Percentiles rank a stretch among this genome's conserved stretches.
Conservation (phyloP, 1,140 invertebrate species). For the Ips typographus region DNA sequence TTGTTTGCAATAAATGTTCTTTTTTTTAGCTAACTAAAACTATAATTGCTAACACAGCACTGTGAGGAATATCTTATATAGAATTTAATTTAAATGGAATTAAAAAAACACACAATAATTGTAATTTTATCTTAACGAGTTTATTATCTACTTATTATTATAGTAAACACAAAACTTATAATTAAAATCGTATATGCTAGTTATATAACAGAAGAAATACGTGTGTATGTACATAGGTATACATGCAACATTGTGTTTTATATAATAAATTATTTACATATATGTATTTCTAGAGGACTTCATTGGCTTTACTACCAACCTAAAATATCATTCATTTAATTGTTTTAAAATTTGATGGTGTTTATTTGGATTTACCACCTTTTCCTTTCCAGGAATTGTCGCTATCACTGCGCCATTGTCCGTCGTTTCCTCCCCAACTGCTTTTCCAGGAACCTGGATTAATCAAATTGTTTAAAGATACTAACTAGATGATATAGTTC, state of each 20-base stretch:
- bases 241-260: neutral
- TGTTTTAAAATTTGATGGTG: neutral
- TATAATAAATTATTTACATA: constrained; percentile 20
- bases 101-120: too few species aligned
- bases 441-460: constrained; percentile 21
- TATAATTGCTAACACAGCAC: too few species aligned
- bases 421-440: constrained; percentile 28
- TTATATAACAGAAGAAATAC: neutral
- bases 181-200: neutral
- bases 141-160: neutral
- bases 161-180: neutral
- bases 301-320: constrained; percentile 10
- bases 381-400: constrained; percentile 19
- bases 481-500: neutral
- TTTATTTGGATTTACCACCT: constrained; percentile 8
- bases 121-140: neutral
- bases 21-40: too few species aligned
- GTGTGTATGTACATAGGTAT: neutral
- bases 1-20: too few species aligned
- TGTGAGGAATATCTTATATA: too few species aligned
- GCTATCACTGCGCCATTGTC: constrained; percentile 19
- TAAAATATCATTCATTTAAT: neutral
- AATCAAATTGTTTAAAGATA: neutral
- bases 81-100: too few species aligned
- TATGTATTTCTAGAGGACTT: constrained; percentile 26